A percentile compares a stretch with the other conserved stretches of the same genome.
phyloP scores from a whole-genome alignment of 2,113 vertebrate genomes.

The Bombycilla garrulus region DNA sequence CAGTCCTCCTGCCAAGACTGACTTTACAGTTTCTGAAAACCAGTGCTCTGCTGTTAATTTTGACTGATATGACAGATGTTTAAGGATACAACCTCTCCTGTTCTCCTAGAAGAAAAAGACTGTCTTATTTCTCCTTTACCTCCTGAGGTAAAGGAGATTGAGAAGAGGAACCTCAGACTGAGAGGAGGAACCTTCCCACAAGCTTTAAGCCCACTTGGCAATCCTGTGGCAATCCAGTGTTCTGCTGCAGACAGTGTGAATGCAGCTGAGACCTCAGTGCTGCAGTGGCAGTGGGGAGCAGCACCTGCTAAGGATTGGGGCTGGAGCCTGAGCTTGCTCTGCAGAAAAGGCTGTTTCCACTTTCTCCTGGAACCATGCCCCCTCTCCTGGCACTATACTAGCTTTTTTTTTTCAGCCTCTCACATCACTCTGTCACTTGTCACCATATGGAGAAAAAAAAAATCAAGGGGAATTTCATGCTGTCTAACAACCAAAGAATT shows the following conservation, averaged over 20 bases:
- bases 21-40: neutral
- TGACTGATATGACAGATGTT: neutral
- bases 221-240: neutral
- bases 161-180: neutral
- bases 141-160: neutral
- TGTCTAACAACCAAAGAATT: neutral
- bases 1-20: neutral
- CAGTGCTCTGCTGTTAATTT: neutral
- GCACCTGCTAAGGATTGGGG: neutral
- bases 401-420: neutral
- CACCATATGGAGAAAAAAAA: neutral
- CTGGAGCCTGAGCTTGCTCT: neutral
- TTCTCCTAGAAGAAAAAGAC: neutral
- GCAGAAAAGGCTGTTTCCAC: neutral
- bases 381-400: neutral
- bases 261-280: neutral
- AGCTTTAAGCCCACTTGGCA: neutral
- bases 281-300: neutral
- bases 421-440: neutral
- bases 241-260: neutral
- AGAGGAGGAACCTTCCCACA: neutral
- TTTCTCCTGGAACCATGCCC: neutral
- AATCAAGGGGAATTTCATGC: neutral
- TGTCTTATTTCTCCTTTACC: neutral
- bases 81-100: neutral